Conservation (phyloP, 2,797 vertebrate species). For the Australoheros facetus region DNA sequence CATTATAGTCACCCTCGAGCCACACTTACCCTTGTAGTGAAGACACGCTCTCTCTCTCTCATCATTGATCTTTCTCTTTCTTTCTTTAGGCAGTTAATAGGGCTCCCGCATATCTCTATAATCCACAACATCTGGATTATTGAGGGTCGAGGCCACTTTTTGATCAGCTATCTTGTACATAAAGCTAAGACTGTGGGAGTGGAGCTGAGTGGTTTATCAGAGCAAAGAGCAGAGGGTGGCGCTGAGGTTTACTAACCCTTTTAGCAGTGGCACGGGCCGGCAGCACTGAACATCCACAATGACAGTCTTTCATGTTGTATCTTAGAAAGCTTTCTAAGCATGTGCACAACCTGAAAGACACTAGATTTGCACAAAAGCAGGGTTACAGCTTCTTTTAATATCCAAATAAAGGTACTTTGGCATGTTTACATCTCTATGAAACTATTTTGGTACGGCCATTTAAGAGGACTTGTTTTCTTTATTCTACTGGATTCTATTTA, state of each 20-base stretch:
- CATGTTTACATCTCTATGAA: neutral
- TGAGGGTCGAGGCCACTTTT: neutral
- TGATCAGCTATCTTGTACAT: constrained; percentile 8
- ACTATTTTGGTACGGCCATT: neutral
- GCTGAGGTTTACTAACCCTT: constrained; percentile 11
- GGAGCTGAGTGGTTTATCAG: constrained; percentile 23
- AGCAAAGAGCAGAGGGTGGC: neutral
- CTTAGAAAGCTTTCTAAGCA: neutral
- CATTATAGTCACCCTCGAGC: constrained; percentile 59
- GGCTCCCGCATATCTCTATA: constrained; percentile 1
- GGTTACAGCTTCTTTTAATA: neutral
- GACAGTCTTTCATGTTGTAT: neutral
- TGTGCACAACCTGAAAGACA: neutral
- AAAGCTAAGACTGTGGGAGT: neutral
- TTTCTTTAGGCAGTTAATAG: constrained; percentile 33
- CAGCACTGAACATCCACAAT: constrained; percentile 1
- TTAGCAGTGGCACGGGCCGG: constrained; percentile 8
- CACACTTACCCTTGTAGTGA: constrained; percentile 61
- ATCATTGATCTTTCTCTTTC: constrained; percentile 20
- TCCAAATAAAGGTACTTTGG: neutral
- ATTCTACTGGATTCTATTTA: neutral
- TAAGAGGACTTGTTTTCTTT: neutral
- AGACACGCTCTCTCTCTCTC: constrained; percentile 35
- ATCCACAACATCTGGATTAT: constrained; percentile 27
- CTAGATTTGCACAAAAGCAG: neutral